phyloP scores from a whole-genome alignment of 1,140 invertebrate species.

The Zaprionus kolodkinae region DNA sequence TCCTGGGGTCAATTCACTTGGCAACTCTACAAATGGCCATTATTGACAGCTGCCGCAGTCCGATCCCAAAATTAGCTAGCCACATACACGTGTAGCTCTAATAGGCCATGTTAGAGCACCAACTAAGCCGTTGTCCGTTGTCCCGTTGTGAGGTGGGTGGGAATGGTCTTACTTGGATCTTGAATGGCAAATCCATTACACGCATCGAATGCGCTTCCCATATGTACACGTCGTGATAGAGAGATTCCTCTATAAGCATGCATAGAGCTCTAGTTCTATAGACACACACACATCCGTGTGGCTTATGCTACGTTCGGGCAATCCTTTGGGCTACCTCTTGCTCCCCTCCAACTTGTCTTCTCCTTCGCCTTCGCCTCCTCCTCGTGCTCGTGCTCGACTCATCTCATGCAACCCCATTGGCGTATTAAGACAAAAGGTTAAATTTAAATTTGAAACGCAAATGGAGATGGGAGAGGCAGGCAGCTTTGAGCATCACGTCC shows the following conservation, averaged over 20 bases:
- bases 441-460: slow-evolving; percentile 81
- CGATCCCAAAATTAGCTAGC: neutral
- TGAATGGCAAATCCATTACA: slow-evolving; percentile 46
- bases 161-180: neutral
- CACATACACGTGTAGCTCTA: slow-evolving; percentile 48
- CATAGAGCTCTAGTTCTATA: neutral
- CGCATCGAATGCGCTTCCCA: slow-evolving; percentile 37
- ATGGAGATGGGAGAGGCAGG: slow-evolving; percentile 23
- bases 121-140: slow-evolving; percentile 57
- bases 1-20: slow-evolving; percentile 32
- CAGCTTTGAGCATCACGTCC: slow-evolving; percentile 33
- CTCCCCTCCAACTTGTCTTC: neutral
- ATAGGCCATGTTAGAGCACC: slow-evolving; percentile 56
- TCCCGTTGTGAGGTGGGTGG: slow-evolving; percentile 1
- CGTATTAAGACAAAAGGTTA: slow-evolving; percentile 82
- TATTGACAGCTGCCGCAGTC: slow-evolving; percentile 10
- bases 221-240: slow-evolving; percentile 15
- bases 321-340: slow-evolving; percentile 15
- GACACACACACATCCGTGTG: neutral
- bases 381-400: slow-evolving; percentile 7
- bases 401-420: slow-evolving; percentile 39
- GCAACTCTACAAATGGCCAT: slow-evolving; percentile 36
- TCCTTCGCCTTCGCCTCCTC: too few species aligned
- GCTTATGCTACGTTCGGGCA: slow-evolving; percentile 17
- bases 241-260: slow-evolving; percentile 4